Base-by-base conservation (phyloP, 1,140 invertebrate genomes). In the Cyphomyrmex costatus region DNA sequence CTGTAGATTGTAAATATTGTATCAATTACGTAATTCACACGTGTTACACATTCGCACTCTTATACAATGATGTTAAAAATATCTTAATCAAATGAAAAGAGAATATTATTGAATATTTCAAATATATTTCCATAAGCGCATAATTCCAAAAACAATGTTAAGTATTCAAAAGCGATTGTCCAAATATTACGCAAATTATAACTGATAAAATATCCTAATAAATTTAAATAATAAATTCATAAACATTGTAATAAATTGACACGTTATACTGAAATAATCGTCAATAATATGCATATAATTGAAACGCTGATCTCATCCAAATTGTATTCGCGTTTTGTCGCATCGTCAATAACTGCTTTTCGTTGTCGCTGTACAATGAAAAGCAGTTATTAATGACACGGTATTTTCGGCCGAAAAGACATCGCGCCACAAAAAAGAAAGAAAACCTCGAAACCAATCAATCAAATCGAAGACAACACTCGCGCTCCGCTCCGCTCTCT, bases 381-480 rank as follows among this genome's bases (percentile, higher is more conserved):
- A 68, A 16, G 8, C 8, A 27, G 10, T 70, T 36, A 10, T 24
- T 21, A 27, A 30, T 8, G n/a, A 14, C n/a, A 24, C n/a, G 61
- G 12, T 16, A 12, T 30, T 66, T 68, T 56, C 19, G 65, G 30
- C 21, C 42, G 30, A n/a, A 46, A 33, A 63, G 24, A 24, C 66
- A 42, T 60, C 76, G 24, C 76, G 36, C 8, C 27, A 42, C 24
- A 16, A 12, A 8, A 46, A 58, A 80, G 27, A 66, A 82, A 61
- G 27, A 66, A 82, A 61, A 42, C 14, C 24, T 83, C 53, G 27
- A 56, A 73, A 36, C 56, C 68, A 83, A 83, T 61, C 79, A 83
- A 84, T 84, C 66, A 58, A 87, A 87, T 87, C 79, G 46, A 70
- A 71, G 61, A 74, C 65, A 82, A 87, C 86, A 85, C 68, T 84